A percentile compares a stretch with the other conserved stretches of the same genome.
phyloP scores from a whole-genome alignment of 92 coral and sea anemone genomes.

The Scolanthus callimorphus region DNA sequence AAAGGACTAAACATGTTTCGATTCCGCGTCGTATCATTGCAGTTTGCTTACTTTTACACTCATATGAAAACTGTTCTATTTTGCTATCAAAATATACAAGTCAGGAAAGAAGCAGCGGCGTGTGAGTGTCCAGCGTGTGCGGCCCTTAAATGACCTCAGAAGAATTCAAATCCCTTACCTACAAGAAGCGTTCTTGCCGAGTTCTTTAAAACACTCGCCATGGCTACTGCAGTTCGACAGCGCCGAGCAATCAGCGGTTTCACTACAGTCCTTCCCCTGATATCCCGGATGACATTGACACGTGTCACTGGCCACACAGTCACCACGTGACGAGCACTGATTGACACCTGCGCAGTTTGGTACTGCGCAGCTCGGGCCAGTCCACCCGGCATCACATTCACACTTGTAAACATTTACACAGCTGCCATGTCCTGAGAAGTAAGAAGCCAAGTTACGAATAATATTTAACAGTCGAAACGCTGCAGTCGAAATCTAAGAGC shows the following conservation, averaged over 20 bases:
- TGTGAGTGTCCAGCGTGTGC: no score
- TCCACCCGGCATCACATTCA: slow-evolving; percentile 50
- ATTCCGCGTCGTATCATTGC: no score
- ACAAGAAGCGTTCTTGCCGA: slow-evolving; percentile 27
- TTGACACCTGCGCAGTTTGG: slow-evolving; percentile 45
- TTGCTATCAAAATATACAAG: no score
- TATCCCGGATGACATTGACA: slow-evolving; percentile 68
- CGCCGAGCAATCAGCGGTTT: slow-evolving; percentile 28
- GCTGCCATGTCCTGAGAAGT: slow-evolving; percentile 36
- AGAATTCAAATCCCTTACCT: slow-evolving; percentile 35
- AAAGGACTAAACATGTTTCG: no score
- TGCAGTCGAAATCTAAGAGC: no score
- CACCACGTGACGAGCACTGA: slow-evolving; percentile 58
- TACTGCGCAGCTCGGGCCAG: slow-evolving; percentile 57
- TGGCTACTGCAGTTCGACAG: slow-evolving; percentile 49
- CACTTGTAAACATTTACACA: slow-evolving; percentile 52
- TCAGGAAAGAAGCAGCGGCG: no score
- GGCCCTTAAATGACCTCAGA: no score
- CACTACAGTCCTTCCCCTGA: slow-evolving; percentile 37
- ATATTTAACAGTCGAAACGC: no score
- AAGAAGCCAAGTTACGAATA: no score
- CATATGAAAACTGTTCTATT: no score
- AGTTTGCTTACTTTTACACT: no score
- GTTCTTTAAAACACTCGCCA: slow-evolving; percentile 44
- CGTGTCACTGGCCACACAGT: slow-evolving; percentile 38